Conservation (phyloP, 2,797 vertebrate genomes). For the Sciaenops ocellatus region DNA sequence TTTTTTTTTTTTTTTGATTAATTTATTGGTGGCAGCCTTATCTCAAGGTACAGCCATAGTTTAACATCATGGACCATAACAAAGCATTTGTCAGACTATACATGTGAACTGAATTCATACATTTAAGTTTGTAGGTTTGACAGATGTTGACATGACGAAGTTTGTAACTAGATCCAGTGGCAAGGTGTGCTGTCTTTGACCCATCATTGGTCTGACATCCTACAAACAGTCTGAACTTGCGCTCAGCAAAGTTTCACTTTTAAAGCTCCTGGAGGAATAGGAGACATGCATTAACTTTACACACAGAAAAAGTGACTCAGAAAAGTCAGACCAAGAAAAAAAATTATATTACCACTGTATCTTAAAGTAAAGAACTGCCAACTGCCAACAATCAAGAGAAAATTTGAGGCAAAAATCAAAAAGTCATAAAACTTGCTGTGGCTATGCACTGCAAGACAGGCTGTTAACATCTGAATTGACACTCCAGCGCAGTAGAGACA, state of each 20-base stretch:
- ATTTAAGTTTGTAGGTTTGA: neutral
- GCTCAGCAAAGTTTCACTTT: neutral
- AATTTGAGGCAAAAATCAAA: neutral
- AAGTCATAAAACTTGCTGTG: neutral
- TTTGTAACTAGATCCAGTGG: neutral
- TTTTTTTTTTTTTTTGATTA: neutral
- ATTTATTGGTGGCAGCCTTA: neutral
- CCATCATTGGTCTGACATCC: neutral
- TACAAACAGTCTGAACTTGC: neutral
- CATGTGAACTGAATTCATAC: too few relatives aligned
- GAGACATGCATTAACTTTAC: too few relatives aligned
- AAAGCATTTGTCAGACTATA: neutral
- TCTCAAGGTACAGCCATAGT: neutral
- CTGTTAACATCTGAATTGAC: neutral
- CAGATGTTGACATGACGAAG: neutral
- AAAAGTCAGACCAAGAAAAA: too few relatives aligned
- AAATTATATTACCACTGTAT: rapidly evolving
- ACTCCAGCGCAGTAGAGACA: neutral
- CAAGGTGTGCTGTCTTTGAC: neutral
- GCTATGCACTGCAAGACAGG: too few relatives aligned
- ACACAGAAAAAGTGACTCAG: neutral
- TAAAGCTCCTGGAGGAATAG: neutral
- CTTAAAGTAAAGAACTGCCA: neutral
- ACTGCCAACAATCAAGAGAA: neutral
- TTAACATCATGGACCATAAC: neutral